Percentiles rank a stretch among this genome's conserved stretches.
Conservation (phyloP, 1,140 invertebrate species). For the Drosophila ananassae region DNA sequence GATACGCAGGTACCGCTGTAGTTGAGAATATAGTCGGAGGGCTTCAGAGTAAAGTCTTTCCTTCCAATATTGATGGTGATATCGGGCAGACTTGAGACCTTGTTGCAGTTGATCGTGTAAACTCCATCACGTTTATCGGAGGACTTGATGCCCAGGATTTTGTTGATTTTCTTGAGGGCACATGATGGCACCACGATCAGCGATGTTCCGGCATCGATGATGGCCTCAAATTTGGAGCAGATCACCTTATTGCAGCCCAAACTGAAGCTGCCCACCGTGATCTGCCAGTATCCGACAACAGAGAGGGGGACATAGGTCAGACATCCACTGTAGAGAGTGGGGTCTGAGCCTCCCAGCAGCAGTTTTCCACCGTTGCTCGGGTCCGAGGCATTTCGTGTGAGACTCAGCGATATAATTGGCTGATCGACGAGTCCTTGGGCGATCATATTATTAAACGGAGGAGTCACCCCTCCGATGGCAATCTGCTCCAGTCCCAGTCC, state of each 20-base stretch:
- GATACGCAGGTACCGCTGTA: slow-evolving; percentile 59
- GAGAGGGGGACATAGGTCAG: slow-evolving; percentile 95
- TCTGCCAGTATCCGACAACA: slow-evolving; percentile 97
- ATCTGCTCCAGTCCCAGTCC: slow-evolving; percentile 95
- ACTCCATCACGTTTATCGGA: slow-evolving; percentile 79
- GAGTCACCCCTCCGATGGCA: slow-evolving; percentile 93
- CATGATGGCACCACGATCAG: slow-evolving; percentile 94
- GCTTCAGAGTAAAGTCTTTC: slow-evolving; percentile 40
- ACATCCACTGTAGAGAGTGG: slow-evolving; percentile 92
- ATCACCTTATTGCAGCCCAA: slow-evolving; percentile 84
- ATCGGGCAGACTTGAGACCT: slow-evolving; percentile 27
- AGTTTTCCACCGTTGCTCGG: slow-evolving; percentile 92
- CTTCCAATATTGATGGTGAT: slow-evolving; percentile 62
- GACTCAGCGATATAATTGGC: slow-evolving; percentile 97
- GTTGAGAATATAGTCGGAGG: slow-evolving; percentile 83
- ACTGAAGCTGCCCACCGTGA: slow-evolving; percentile 91
- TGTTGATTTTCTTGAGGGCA: slow-evolving; percentile 92
- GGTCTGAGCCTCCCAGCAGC: slow-evolving; percentile 96
- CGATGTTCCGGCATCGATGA: slow-evolving; percentile 99
- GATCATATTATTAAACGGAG: slow-evolving; percentile 97
- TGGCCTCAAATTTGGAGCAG: slow-evolving; percentile 91
- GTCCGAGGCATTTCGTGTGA: slow-evolving; percentile 88
- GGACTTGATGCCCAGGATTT: slow-evolving; percentile 88
- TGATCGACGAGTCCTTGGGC: slow-evolving; percentile 90
- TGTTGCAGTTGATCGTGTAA: slow-evolving; percentile 87